Evolutionary conservation across 2,113 vertebrate genomes (phyloP), one percentile per base, ranked within the genome.

Genomic region (Etheostoma spectabile): DNA sequence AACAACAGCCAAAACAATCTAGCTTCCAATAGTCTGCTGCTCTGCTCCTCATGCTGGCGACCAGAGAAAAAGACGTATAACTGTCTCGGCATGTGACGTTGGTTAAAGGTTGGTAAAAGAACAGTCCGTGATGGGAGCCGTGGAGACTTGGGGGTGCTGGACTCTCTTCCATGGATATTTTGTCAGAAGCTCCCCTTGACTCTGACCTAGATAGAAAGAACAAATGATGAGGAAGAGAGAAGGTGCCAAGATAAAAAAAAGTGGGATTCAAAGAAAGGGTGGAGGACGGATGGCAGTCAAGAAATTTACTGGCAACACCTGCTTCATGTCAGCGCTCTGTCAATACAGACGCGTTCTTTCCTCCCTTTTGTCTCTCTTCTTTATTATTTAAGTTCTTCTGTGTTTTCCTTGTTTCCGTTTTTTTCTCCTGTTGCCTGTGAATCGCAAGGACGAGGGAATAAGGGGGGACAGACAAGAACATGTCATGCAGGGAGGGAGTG

Each of bases 201-300:
- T 21, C 18, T 91, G 89, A 91, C 89, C 89, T 86, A 91, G 86
- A 92, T 90, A 87, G 83, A 45, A 62, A 63, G 68, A 83, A 75
- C 12, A 68, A 87, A 70, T 55, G 65, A 73, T 46, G 61, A 77
- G 64, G 57, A 84, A 83, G 19, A 35, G 42, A 60, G 68, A 75
- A 69, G 69, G 45, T 16, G 35, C 35, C 8, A 71, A 65, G 51
- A 51, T 63, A 66, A 64, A 53, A 60, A 80, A 72, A 64, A 57
- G 52, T 61, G 10, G 8, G 8, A 74, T 60, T 27, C 42, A 69
- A 69, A 51, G 60, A 45, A 60, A 24, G 53, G 14, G 64, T 27
- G 35, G 30, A 19, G 49, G 60, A 69, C 55, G 22, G 64, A 48
- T 42, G 72, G 81, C 77, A 74, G 83, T 77, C 19, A 51, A 70